Percentiles rank a stretch among this genome's conserved stretches.
phyloP scores from a whole-genome alignment of 2,113 vertebrate species.

The Okapia johnstoni region DNA sequence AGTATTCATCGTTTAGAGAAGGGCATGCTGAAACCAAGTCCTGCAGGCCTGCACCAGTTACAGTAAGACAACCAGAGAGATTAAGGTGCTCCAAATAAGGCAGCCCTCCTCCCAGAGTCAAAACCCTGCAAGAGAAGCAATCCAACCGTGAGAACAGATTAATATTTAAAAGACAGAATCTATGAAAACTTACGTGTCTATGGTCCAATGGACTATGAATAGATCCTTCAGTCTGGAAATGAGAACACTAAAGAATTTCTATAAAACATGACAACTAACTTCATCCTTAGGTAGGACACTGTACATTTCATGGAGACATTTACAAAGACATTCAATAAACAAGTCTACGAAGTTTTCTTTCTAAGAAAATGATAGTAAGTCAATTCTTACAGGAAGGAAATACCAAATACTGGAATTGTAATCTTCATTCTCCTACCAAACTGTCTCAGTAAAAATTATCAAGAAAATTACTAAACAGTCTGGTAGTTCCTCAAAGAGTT shows the following conservation, averaged over 20 bases:
- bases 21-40: slow-evolving; percentile 94
- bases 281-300: neutral
- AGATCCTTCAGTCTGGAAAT: neutral
- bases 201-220: neutral
- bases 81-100: slow-evolving; percentile 95
- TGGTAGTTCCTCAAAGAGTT: neutral
- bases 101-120: slow-evolving; percentile 93
- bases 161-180: neutral
- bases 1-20: slow-evolving; percentile 95
- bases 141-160: neutral
- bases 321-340: neutral
- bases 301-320: neutral
- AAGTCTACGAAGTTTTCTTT: neutral
- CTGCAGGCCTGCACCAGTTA: slow-evolving; percentile 94
- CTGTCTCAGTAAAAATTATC: neutral
- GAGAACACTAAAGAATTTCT: neutral
- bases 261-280: neutral
- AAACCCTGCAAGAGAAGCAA: slow-evolving; percentile 83
- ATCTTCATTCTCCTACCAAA: neutral
- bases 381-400: neutral
- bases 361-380: neutral
- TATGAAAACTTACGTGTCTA: rapidly evolving
- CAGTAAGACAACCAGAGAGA: slow-evolving; percentile 94
- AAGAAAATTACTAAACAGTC: neutral
- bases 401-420: neutral